Evolutionary conservation across 2,113 vertebrate species (phyloP).

Genomic region (Narcine bancroftii): DNA sequence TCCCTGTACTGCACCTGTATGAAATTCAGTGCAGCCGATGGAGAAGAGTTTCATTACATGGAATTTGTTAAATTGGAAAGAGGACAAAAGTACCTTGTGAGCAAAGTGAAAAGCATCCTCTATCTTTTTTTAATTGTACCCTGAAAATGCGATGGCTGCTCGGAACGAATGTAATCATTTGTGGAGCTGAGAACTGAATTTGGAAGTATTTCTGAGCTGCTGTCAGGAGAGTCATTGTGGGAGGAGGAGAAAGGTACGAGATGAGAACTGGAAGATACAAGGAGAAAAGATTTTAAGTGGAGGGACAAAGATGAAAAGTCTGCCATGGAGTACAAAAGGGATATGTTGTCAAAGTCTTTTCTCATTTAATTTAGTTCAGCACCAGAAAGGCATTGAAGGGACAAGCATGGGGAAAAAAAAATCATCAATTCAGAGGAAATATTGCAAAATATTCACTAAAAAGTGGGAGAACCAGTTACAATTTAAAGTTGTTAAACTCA

Average conservation of each 20-base stretch:
- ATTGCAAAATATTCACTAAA: not conserved
- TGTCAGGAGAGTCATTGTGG: too few species aligned
- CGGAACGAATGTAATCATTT: not conserved
- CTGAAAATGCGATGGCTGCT: not conserved
- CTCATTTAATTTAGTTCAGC: too few species aligned
- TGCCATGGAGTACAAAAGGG: not conserved
- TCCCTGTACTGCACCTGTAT: not conserved
- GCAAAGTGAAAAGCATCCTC: not conserved
- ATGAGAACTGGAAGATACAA: not conserved
- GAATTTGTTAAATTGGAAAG: not conserved
- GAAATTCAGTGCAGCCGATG: not conserved
- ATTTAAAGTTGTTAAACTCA: not conserved
- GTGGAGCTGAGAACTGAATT: not conserved
- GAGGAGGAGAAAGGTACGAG: not conserved
- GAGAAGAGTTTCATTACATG: not conserved
- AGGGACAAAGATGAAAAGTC: not conserved
- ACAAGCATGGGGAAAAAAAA: not conserved
- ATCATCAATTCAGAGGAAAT: not conserved
- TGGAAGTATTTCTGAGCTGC: too few species aligned
- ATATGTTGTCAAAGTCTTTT: too few species aligned
- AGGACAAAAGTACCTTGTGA: not conserved
- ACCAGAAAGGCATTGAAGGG: not conserved
- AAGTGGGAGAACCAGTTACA: not conserved
- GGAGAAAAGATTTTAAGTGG: not conserved
- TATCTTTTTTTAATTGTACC: not conserved